These are phyloP conservation scores for Myiothlypis coronata DNA, from an alignment of 2,797 vertebrate genomes.

Conservation along the genomic window DNA sequence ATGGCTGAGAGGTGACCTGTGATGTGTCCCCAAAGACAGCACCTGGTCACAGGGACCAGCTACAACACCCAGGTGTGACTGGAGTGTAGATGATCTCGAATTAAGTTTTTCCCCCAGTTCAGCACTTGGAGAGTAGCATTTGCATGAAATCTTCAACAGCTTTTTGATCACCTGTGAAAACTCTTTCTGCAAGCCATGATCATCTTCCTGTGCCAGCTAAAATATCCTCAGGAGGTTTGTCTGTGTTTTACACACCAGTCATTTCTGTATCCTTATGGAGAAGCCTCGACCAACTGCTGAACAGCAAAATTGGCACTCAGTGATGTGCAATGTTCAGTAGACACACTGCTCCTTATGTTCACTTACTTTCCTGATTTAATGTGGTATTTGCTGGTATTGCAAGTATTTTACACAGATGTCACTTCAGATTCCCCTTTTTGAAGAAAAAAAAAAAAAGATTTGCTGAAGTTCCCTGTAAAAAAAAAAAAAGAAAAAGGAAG, in stretches of 20 bases:
- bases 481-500: not conserved
- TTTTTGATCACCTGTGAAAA: rapidly evolving
- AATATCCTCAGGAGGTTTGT: not conserved
- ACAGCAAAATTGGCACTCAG: not conserved
- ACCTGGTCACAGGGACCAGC: not conserved
- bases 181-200: not conserved
- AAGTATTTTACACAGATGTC: not conserved
- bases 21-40: not conserved
- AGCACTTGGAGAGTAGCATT: not conserved
- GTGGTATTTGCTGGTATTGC: not conserved
- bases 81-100: not conserved
- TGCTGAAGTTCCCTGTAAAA: not conserved
- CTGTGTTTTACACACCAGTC: not conserved
- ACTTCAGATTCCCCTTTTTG: not conserved
- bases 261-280: not conserved
- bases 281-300: not conserved
- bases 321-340: not conserved
- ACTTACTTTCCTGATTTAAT: not conserved
- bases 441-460: not conserved
- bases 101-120: rapidly evolving
- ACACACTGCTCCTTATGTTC: not conserved
- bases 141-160: not conserved
- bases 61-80: not conserved
- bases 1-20: not conserved
- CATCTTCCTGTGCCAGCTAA: not conserved